These are phyloP conservation scores for Ianthella basta DNA, from an alignment of 37 sponge, comb jelly and placozoan species.

Conservation along the genomic window DNA sequence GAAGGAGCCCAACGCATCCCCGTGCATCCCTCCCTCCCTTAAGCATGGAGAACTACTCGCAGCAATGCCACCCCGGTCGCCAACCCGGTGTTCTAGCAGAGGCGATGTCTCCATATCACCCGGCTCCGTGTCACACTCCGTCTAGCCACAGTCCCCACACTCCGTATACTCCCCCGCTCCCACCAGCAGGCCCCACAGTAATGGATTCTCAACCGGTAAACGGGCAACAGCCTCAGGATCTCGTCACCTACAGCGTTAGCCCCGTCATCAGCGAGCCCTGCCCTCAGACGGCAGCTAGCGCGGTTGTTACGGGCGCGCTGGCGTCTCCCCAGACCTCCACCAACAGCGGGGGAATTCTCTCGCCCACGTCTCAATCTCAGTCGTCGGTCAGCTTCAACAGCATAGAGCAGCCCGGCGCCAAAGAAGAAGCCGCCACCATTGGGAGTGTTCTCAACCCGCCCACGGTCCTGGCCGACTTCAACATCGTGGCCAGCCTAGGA, in stretches of 20 bases:
- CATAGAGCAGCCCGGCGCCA: neutral
- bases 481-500: neutral
- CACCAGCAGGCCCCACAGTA: neutral
- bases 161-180: conserved; percentile 37
- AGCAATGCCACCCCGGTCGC: too few relatives aligned
- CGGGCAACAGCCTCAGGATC: conserved; percentile 10
- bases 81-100: neutral
- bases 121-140: conserved; percentile 23
- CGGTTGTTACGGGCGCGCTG: conserved; percentile 3
- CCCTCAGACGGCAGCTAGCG: neutral
- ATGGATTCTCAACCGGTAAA: conserved; percentile 18
- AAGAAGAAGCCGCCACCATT: neutral
- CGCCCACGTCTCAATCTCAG: conserved; percentile 28
- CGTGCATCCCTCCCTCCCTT: neutral
- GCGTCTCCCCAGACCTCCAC: too few relatives aligned
- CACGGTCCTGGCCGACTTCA: too few relatives aligned
- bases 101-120: neutral
- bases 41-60: conserved; percentile 21
- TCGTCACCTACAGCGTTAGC: conserved; percentile 24
- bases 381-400: neutral
- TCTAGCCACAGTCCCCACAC: conserved; percentile 17
- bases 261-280: conserved; percentile 10
- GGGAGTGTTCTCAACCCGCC: neutral
- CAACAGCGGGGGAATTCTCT: conserved; percentile 27
- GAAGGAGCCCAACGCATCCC: conserved; percentile 14